Percentiles rank a stretch among this genome's conserved stretches.
These are phyloP conservation scores for Agrotis segetum DNA, from an alignment of 2,888 invertebrate species.

Conservation along the genomic window DNA sequence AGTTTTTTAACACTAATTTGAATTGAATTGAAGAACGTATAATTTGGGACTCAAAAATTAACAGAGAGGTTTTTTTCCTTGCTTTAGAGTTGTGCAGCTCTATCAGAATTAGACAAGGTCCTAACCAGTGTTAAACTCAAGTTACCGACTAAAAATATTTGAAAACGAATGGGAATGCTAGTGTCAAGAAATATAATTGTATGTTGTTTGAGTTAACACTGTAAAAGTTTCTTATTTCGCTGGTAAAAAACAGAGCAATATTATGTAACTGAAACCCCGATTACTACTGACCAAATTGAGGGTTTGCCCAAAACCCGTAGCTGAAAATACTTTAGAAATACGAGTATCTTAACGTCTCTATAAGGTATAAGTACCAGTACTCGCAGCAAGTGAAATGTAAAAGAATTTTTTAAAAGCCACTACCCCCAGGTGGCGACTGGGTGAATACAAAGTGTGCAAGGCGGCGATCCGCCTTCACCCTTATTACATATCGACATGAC, in stretches of 20 bases:
- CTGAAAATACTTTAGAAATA: not conserved
- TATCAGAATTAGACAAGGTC: no score
- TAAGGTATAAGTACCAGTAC: conserved; percentile 65
- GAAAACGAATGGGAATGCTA: no score
- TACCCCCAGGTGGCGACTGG: conserved; percentile 85
- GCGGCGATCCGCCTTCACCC: conserved; percentile 75
- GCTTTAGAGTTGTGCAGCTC: no score
- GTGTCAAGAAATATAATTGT: no score
- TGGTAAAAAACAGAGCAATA: not conserved
- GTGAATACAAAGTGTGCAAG: conserved; percentile 88
- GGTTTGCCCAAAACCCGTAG: not conserved
- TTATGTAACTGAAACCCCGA: not conserved
- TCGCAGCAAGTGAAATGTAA: conserved; percentile 75
- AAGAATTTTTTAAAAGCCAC: conserved; percentile 82
- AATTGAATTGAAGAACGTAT: no score
- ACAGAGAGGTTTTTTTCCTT: no score
- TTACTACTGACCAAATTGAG: no score
- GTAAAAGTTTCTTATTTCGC: no score
- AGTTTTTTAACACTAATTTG: no score
- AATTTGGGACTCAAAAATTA: not conserved
- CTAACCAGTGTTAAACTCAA: no score
- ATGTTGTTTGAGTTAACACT: no score
- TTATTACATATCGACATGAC: conserved; percentile 74
- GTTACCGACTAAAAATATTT: no score
- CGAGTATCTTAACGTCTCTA: conserved; percentile 34